Conservation (phyloP, 1,140 invertebrate genomes). For the Aricia agestis region DNA sequence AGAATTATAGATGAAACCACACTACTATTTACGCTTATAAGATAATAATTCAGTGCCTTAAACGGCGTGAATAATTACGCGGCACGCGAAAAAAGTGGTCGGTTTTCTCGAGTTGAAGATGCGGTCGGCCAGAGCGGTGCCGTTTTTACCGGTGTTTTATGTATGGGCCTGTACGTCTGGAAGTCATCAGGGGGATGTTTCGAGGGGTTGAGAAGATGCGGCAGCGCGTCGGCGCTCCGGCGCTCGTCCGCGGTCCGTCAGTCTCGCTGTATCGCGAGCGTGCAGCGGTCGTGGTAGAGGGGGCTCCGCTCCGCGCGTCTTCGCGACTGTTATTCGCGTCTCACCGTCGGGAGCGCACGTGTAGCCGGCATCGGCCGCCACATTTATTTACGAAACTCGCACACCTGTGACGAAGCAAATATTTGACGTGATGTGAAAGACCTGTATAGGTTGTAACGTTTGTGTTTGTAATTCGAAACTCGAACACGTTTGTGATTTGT, state of each 20-base stretch:
- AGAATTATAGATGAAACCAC: slow-evolving; percentile 40
- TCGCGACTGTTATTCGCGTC: slow-evolving; percentile 59
- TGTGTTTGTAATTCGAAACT: slow-evolving; percentile 48
- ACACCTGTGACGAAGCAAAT: slow-evolving; percentile 63
- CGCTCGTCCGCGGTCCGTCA: slow-evolving; percentile 45
- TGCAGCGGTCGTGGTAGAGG: slow-evolving; percentile 59
- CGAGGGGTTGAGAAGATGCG: slow-evolving; percentile 55
- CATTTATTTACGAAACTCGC: slow-evolving; percentile 43
- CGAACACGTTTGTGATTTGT: slow-evolving; percentile 36
- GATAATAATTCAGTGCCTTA: slow-evolving; percentile 63
- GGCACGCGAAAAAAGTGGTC: slow-evolving; percentile 55
- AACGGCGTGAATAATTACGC: slow-evolving; percentile 66
- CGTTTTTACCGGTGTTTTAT: slow-evolving; percentile 41
- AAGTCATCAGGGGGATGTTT: slow-evolving; percentile 28
- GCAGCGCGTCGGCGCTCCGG: slow-evolving; percentile 36
- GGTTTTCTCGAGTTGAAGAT: slow-evolving; percentile 43
- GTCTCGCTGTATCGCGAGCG: slow-evolving; percentile 59
- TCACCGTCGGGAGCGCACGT: slow-evolving; percentile 62
- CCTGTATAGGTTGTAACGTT: slow-evolving; percentile 52
- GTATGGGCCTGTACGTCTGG: slow-evolving; percentile 30
- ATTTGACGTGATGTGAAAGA: slow-evolving; percentile 67
- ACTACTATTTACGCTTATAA: slow-evolving; percentile 48
- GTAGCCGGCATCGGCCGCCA: slow-evolving; percentile 43
- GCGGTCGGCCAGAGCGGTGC: slow-evolving; percentile 34
- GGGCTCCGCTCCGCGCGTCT: slow-evolving; percentile 42